Evolutionary conservation across 2,797 vertebrate genomes (phyloP), one percentile per base, ranked within the genome.

Genomic region (Gouania willdenowi): DNA sequence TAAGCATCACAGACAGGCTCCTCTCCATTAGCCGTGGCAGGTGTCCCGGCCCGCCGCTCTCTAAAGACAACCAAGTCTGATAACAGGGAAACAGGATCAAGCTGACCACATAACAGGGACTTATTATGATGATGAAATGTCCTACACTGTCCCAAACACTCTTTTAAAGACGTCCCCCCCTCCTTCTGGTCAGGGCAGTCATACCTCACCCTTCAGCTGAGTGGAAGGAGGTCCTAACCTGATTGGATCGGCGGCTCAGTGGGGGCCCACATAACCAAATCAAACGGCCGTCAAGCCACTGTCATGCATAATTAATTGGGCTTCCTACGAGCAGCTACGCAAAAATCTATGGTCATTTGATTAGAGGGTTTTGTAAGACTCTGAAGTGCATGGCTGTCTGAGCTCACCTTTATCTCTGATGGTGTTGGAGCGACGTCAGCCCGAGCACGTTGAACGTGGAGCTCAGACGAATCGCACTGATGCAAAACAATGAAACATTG

Each of bases 301-400:
- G 90, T 91, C 93, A 93, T 97, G 92, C 94, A 98, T 98, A 97
- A 98, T 98, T 96, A 97, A 97, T 97, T 91, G 88, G 84, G 82
- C 79, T 82, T 64, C 70, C 79, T 84, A 88, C 83, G 82, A 90
- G 87, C 89, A 88, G 88, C 90, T 87, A 87, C 91, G 91, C 84
- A 77, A 89, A 94, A 95, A 98, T 97, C 94, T 62, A 94, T 98
- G 87, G 80, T 95, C 91, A 97, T 97, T 94, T 64, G 91, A 95
- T 96, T 95, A 94, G 87, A 88, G 90, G 84, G 75, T 82, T 91
- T 89, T 81, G 89, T 81, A 83, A 89, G 89, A 88, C 87, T 79
- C 80, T 77, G 71, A 77, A 94, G 91, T 90, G 92, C 89, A 90
- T 85, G 77, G 72, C 79, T 83, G 83, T 86, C 83, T 75, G 77